phyloP scores from a whole-genome alignment of 2,888 invertebrate genomes.

The Ganaspis brasiliensis region DNA sequence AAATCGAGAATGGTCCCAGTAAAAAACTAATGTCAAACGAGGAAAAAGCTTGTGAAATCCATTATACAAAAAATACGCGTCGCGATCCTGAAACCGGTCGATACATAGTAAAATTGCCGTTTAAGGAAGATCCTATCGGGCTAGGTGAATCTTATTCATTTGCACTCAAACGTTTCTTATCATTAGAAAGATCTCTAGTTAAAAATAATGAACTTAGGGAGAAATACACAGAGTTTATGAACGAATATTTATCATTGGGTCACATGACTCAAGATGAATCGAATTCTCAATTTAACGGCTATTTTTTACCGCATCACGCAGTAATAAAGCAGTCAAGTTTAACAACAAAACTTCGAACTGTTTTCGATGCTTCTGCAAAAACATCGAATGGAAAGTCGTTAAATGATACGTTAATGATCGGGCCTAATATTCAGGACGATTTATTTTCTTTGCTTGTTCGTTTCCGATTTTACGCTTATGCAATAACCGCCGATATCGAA shows the following conservation, averaged over 20 bases:
- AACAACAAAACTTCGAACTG: conserved; percentile 67
- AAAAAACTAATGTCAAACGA: conserved; percentile 14
- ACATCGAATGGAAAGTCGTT: not conserved
- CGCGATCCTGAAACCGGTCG: too few relatives aligned
- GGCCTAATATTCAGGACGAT: too few relatives aligned
- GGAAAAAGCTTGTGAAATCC: conserved; percentile 16
- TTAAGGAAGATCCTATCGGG: conserved; percentile 19
- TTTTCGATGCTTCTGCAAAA: conserved; percentile 58
- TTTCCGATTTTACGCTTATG: too few relatives aligned
- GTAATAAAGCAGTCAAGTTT: conserved; percentile 61
- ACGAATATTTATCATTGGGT: conserved; percentile 32
- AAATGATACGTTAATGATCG: too few relatives aligned
- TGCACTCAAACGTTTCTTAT: conserved; percentile 37
- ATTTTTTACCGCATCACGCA: conserved; percentile 67
- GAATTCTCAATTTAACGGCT: conserved; percentile 20
- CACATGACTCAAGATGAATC: conserved; percentile 33
- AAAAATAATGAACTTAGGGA: not conserved
- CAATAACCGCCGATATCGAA: too few relatives aligned
- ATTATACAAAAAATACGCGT: too few relatives aligned
- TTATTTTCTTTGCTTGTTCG: too few relatives aligned
- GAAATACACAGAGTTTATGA: conserved; percentile 35
- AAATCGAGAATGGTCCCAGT: conserved; percentile 39
- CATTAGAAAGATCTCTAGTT: conserved; percentile 19
- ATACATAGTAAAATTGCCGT: too few relatives aligned
- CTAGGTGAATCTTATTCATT: conserved; percentile 28